phyloP scores from a whole-genome alignment of 2,888 invertebrate genomes.

The Gastracanthus pulcherrimus region DNA sequence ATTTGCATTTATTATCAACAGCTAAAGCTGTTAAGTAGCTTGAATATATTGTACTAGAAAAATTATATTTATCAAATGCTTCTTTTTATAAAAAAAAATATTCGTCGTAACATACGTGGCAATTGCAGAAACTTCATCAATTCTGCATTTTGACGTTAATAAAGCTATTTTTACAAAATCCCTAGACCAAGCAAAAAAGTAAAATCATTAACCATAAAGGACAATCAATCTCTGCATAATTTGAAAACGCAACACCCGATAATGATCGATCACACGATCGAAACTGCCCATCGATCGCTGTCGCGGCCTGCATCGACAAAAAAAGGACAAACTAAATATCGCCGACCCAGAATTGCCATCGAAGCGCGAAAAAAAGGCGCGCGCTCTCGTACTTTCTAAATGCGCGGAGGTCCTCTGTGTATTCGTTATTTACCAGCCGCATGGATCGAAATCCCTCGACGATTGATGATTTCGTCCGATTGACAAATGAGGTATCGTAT shows the following conservation, averaged over 20 bases:
- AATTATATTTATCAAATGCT: no score
- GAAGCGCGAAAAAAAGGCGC: neutral
- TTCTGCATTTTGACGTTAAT: no score
- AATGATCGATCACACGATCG: neutral
- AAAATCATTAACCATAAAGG: neutral
- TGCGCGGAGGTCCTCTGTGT: neutral
- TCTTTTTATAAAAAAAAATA: no score
- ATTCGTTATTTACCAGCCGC: neutral
- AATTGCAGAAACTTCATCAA: no score
- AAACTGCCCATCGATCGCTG: neutral
- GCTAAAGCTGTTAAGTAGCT: no score
- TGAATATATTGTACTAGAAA: no score
- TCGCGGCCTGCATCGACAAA: no score
- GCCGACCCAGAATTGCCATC: neutral
- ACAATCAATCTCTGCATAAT: neutral
- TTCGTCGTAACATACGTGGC: no score
- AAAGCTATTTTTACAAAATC: neutral
- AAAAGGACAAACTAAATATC: neutral
- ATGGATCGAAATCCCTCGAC: neutral
- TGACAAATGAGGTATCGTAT: conserved; percentile 18
- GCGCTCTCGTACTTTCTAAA: neutral
- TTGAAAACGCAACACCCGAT: neutral
- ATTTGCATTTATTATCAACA: no score
- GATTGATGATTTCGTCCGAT: conserved; percentile 27
- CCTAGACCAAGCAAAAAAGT: no score